Percentiles rank a stretch among this genome's conserved stretches.
Evolutionary conservation across 2,797 vertebrate genomes (phyloP).

Genomic region (Hirundo rustica): DNA sequence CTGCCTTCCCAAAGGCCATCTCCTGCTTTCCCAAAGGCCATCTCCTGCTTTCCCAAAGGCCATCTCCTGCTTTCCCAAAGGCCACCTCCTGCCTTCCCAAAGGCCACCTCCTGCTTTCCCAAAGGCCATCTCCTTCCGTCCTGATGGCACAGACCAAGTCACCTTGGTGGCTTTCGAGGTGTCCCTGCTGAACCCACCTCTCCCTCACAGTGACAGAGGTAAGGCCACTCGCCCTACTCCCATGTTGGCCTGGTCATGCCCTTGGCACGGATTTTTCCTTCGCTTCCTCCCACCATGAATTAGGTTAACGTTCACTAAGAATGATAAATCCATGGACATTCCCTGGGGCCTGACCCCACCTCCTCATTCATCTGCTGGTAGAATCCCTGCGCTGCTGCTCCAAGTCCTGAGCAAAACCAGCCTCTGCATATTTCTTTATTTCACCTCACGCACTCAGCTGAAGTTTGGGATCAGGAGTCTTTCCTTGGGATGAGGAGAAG

Average conservation of each 20-base stretch:
- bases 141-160: neutral
- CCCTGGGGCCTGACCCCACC: neutral
- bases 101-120: neutral
- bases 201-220: neutral
- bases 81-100: too few species aligned
- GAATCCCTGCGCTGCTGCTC: neutral
- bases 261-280: neutral
- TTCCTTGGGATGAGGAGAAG: neutral
- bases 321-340: neutral
- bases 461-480: neutral
- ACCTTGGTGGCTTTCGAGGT: neutral
- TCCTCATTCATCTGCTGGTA: neutral
- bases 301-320: neutral
- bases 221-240: accelerated
- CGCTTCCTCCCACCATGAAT: neutral
- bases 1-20: neutral
- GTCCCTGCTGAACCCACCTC: neutral
- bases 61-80: neutral
- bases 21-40: neutral
- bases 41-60: neutral
- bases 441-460: neutral
- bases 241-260: neutral
- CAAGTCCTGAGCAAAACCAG: neutral
- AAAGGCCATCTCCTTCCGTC: neutral
- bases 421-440: accelerated